Percentiles rank a stretch among this genome's conserved stretches.
Evolutionary conservation across 1,140 invertebrate species (phyloP).

Genomic region (Atta texana): DNA sequence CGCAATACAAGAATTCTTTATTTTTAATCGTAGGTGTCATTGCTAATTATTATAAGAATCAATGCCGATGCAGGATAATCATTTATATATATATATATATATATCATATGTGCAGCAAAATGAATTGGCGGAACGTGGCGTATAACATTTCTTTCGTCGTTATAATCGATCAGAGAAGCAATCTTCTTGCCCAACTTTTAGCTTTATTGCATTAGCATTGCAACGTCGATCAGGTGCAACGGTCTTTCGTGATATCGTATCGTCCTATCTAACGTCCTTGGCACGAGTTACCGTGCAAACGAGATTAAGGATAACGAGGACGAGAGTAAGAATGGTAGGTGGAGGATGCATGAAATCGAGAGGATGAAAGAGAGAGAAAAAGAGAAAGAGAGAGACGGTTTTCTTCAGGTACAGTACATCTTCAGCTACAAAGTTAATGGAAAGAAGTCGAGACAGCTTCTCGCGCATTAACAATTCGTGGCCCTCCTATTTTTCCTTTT

Average conservation of each 20-base stretch:
- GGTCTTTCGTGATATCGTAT: slow-evolving; percentile 59
- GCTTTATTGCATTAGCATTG: slow-evolving; percentile 60
- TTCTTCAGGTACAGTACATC: slow-evolving; percentile 43
- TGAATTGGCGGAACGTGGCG: neutral
- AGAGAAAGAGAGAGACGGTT: neutral
- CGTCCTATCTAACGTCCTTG: slow-evolving; percentile 59
- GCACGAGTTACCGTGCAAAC: slow-evolving; percentile 59
- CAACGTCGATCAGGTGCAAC: slow-evolving; percentile 46
- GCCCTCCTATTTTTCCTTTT: neutral
- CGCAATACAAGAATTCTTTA: neutral
- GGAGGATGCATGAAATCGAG: slow-evolving; percentile 3
- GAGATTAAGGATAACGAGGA: slow-evolving; percentile 66
- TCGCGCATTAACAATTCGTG: slow-evolving; percentile 65
- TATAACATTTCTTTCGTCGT: neutral
- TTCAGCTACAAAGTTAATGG: slow-evolving; percentile 64
- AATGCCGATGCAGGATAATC: neutral
- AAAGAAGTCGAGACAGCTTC: slow-evolving; percentile 60
- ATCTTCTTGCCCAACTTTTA: slow-evolving; percentile 19
- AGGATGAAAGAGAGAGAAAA: neutral
- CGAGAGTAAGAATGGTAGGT: slow-evolving; percentile 43
- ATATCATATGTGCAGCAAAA: slow-evolving; percentile 15
- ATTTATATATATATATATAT: neutral
- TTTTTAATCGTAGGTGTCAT: neutral
- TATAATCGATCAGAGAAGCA: slow-evolving; percentile 16
- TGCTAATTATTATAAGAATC: slow-evolving; percentile 17